These are phyloP conservation scores for Corythoichthys intestinalis DNA, from an alignment of 2,113 vertebrate species.

Conservation along the genomic window DNA sequence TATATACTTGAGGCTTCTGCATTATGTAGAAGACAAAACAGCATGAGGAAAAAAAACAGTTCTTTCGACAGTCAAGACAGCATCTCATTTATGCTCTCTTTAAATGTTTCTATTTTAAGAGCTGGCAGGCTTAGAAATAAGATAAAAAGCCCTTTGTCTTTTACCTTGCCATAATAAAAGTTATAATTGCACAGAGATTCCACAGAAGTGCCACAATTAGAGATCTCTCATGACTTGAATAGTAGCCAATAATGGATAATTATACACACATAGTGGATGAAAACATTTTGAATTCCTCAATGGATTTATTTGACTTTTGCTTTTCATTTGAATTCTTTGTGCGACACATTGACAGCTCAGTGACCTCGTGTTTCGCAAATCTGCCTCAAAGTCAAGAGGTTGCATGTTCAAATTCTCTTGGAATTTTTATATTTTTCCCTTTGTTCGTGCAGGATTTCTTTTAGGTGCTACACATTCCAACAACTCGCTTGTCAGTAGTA, in stretches of 20 bases:
- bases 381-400: too few species aligned
- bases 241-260: background rate
- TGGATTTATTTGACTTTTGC: too few species aligned
- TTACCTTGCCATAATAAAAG: background rate
- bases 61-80: background rate
- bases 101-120: constrained; percentile 8
- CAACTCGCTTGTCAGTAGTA: too few species aligned
- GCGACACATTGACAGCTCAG: too few species aligned
- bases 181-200: background rate
- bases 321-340: too few species aligned
- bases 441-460: too few species aligned
- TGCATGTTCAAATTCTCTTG: too few species aligned
- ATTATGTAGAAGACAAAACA: background rate
- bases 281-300: too few species aligned
- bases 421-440: too few species aligned
- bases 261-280: too few species aligned
- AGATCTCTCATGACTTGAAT: background rate
- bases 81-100: background rate
- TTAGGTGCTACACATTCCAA: too few species aligned
- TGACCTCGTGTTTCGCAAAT: too few species aligned
- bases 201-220: background rate
- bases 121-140: background rate
- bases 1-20: constrained; percentile 19
- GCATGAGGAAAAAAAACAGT: background rate
- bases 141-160: background rate